Conservation (phyloP, 2,113 vertebrate genomes). For the Psammodynastes pulverulentus region DNA sequence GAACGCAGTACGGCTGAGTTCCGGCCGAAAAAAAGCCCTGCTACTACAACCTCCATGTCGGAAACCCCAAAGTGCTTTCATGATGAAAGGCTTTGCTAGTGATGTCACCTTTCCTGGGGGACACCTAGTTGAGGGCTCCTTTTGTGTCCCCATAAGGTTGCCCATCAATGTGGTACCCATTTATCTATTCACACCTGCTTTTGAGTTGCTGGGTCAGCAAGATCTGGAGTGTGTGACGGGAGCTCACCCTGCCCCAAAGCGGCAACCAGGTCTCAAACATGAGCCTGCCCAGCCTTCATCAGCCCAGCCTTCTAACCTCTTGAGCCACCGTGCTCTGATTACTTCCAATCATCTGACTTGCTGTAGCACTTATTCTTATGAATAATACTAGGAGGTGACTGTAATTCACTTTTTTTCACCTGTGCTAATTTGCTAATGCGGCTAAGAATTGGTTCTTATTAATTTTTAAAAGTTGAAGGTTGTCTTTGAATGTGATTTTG, state of each 20-base stretch:
- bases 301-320: background rate
- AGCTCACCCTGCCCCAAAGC: background rate
- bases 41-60: background rate
- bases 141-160: background rate
- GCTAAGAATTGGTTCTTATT: constrained; percentile 25
- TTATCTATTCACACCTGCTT: background rate
- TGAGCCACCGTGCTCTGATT: background rate
- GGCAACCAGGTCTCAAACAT: background rate
- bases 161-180: background rate
- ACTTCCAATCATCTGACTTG: background rate
- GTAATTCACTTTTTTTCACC: background rate
- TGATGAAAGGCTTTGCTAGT: background rate
- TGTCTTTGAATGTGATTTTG: background rate
- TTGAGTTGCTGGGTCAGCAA: background rate
- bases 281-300: background rate
- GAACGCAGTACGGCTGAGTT: too few relatives aligned
- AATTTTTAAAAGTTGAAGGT: constrained; percentile 19
- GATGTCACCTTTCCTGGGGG: background rate
- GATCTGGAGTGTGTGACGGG: background rate
- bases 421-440: background rate
- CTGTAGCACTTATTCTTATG: background rate
- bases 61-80: background rate
- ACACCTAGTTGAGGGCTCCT: background rate
- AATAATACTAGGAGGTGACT: constrained; percentile 18
- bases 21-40: too few relatives aligned